A percentile compares a stretch with the other conserved stretches of the same genome.
phyloP scores from a whole-genome alignment of 2,113 vertebrate genomes.

The Bufo gargarizans region DNA sequence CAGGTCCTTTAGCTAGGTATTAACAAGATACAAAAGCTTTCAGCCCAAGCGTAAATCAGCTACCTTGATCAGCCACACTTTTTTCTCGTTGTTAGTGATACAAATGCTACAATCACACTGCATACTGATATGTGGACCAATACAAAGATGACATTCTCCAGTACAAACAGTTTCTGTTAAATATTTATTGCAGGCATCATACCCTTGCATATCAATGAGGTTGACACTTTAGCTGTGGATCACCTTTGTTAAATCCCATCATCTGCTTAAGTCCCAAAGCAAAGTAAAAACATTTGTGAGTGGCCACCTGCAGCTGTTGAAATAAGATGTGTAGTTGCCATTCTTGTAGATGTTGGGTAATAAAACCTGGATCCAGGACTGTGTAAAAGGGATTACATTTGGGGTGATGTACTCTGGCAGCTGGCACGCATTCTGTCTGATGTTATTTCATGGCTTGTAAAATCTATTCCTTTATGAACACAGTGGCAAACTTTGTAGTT shows the following conservation, averaged over 20 bases:
- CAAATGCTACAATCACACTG: too few relatives aligned
- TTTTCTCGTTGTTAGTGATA: too few relatives aligned
- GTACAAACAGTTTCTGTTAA: not conserved
- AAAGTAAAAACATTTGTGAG: conserved; percentile 49
- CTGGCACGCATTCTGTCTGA: conserved; percentile 53
- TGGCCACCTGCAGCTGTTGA: conserved; percentile 58
- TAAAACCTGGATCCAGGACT: conserved; percentile 49
- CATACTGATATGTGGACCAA: too few relatives aligned
- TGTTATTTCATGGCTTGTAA: conserved; percentile 56
- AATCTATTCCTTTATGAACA: conserved; percentile 52
- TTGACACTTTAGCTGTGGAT: conserved; percentile 11
- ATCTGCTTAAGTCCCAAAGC: conserved; percentile 15
- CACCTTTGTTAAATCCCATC: conserved; percentile 31
- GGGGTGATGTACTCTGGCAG: conserved; percentile 52
- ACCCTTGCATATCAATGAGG: not conserved
- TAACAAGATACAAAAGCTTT: too few relatives aligned
- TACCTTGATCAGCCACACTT: too few relatives aligned
- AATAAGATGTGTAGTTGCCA: conserved; percentile 54
- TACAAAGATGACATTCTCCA: not conserved
- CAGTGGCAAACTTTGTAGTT: conserved; percentile 49
- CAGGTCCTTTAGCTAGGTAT: too few relatives aligned
- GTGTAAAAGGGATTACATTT: conserved; percentile 53
- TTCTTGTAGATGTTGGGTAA: conserved; percentile 45
- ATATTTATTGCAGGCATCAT: not conserved
- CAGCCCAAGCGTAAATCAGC: too few relatives aligned